Conservation (phyloP, 23 tunicate genomes). For the Clavelina lepadiformis region DNA sequence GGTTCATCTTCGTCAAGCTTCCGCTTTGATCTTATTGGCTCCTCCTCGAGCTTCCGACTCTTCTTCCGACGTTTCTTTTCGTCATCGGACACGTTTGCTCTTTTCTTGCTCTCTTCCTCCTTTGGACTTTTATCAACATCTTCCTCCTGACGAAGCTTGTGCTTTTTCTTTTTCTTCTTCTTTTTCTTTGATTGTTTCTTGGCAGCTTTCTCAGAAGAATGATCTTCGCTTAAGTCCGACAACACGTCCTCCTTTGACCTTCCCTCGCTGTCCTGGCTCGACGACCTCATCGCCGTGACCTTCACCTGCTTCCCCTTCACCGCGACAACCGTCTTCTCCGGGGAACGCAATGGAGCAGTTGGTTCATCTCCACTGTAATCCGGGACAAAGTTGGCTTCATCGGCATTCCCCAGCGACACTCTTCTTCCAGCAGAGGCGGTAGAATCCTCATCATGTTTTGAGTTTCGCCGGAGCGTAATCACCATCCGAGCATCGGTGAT, state of each 20-base stretch:
- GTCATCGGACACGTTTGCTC: conserved; percentile 2
- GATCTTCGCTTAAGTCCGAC: conserved; percentile 23
- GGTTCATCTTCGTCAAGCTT: conserved; percentile 2
- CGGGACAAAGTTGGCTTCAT: conserved; percentile 11
- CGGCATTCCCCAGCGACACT: conserved; percentile 31
- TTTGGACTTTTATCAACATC: neutral
- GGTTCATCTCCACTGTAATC: conserved; percentile 8
- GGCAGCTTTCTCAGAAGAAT: conserved; percentile 10
- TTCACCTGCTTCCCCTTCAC: conserved; percentile 22
- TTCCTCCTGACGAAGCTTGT: conserved; percentile 11
- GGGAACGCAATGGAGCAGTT: neutral
- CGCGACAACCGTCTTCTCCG: neutral
- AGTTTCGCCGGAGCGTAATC: conserved; percentile 44
- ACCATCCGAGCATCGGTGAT: conserved; percentile 51
- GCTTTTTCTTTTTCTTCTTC: conserved; percentile 48
- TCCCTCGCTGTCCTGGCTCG: conserved; percentile 7
- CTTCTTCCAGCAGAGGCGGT: conserved; percentile 11
- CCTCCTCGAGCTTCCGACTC: neutral
- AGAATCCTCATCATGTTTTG: conserved; percentile 23
- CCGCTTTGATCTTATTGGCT: neutral
- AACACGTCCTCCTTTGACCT: conserved; percentile 23
- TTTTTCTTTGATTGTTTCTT: conserved; percentile 15
- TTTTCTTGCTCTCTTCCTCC: conserved; percentile 5
- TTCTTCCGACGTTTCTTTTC: neutral
- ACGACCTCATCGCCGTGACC: conserved; percentile 19